Evolutionary conservation across 1,140 invertebrate genomes (phyloP).

Genomic region (Yoshiicerus persimilis): DNA sequence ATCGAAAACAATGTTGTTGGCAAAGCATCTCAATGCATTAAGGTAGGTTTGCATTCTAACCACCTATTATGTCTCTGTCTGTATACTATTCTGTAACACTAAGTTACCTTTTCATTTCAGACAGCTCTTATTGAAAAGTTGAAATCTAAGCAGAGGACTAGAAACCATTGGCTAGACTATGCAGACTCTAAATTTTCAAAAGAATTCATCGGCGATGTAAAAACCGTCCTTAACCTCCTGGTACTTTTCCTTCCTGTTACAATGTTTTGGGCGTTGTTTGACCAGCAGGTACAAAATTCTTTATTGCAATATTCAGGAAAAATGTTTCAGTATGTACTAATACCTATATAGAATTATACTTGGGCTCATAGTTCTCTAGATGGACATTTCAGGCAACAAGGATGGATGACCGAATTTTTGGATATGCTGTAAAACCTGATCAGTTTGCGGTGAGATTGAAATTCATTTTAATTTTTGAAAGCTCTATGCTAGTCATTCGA

Average conservation of each 20-base stretch:
- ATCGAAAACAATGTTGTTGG: neutral
- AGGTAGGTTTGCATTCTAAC: neutral
- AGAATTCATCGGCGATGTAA: neutral
- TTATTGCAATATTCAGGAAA: no score
- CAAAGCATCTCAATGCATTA: neutral
- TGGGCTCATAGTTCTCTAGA: constrained; percentile 61
- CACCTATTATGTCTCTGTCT: no score
- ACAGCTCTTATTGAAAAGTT: constrained; percentile 52
- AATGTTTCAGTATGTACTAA: no score
- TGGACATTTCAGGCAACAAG: constrained; percentile 64
- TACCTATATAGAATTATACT: no score
- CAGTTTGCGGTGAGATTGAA: constrained; percentile 57
- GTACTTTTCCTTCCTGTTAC: constrained; percentile 62
- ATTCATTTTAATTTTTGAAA: no score
- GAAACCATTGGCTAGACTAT: constrained; percentile 60
- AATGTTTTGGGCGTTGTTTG: constrained; percentile 62
- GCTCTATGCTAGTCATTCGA: no score
- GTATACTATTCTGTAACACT: no score
- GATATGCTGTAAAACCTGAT: constrained; percentile 56
- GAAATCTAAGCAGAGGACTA: constrained; percentile 38
- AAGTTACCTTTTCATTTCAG: constrained; percentile 50
- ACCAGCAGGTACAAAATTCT: constrained; percentile 59
- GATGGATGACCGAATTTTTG: constrained; percentile 58
- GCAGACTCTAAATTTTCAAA: neutral
- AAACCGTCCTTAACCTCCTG: neutral